These are phyloP conservation scores for Drosophila quinaria DNA, from an alignment of 2,888 invertebrate species.

Conservation along the genomic window DNA sequence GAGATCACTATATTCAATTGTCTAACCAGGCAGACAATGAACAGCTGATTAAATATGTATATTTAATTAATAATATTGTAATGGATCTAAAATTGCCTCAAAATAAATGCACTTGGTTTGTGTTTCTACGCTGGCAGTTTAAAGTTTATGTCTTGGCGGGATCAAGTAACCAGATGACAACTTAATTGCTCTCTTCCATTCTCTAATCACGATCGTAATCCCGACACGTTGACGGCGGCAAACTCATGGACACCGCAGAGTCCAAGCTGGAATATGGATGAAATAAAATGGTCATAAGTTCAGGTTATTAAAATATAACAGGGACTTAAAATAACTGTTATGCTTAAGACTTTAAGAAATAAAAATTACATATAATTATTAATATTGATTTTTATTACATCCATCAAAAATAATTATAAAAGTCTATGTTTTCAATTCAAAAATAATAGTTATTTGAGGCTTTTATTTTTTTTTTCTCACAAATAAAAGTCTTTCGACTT, in stretches of 20 bases:
- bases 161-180: slow-evolving; percentile 60
- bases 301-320: not conserved
- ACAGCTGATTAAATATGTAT: slow-evolving; percentile 64
- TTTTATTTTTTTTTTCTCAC: too few relatives aligned
- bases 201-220: slow-evolving; percentile 84
- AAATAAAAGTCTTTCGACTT: too few relatives aligned
- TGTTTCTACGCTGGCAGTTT: slow-evolving; percentile 64
- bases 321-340: too few relatives aligned
- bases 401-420: too few relatives aligned
- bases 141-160: slow-evolving; percentile 75
- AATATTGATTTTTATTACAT: too few relatives aligned
- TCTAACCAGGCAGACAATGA: slow-evolving; percentile 84
- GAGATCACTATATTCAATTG: slow-evolving; percentile 84
- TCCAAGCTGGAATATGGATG: slow-evolving; percentile 80
- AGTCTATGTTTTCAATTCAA: too few relatives aligned
- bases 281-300: not conserved
- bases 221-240: slow-evolving; percentile 85
- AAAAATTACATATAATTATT: too few relatives aligned
- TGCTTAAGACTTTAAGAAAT: too few relatives aligned
- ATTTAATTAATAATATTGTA: slow-evolving; percentile 7
- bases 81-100: slow-evolving; percentile 15
- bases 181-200: slow-evolving; percentile 21
- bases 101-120: slow-evolving; percentile 75
- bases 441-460: too few relatives aligned
- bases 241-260: slow-evolving; percentile 85